A percentile compares a stretch with the other conserved stretches of the same genome.
Evolutionary conservation across 2,888 invertebrate genomes (phyloP).

Genomic region (Tenthredo scrophulariae): DNA sequence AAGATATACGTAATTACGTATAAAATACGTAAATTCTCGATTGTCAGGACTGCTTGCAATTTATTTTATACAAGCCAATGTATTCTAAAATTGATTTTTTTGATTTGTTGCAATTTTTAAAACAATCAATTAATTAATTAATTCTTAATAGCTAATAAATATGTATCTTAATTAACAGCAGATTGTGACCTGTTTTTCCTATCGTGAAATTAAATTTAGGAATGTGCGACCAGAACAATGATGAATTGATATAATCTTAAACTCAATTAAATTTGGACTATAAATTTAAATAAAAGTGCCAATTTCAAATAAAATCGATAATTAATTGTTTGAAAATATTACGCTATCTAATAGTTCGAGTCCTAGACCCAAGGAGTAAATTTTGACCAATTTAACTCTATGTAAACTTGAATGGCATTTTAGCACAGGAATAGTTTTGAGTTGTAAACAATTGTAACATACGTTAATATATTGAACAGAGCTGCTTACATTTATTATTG

Average conservation of each 20-base stretch:
- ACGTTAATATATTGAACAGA: background rate
- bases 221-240: background rate
- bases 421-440: background rate
- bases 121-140: conserved; percentile 44
- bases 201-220: conserved; percentile 6
- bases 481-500: background rate
- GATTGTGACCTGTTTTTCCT: conserved; percentile 11
- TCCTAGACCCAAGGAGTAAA: background rate
- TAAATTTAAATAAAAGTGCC: conserved; percentile 13
- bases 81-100: conserved; percentile 33
- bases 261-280: background rate
- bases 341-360: background rate
- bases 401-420: background rate
- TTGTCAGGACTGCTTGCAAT: conserved; percentile 3
- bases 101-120: background rate
- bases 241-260: conserved; percentile 18
- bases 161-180: conserved; percentile 23
- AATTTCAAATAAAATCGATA: conserved; percentile 10
- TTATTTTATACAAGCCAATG: conserved; percentile 11
- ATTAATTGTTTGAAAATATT: background rate
- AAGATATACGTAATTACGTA: conserved; percentile 8
- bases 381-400: background rate
- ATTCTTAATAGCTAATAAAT: conserved; percentile 38
- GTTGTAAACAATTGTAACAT: background rate
- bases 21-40: background rate